phyloP scores from a whole-genome alignment of 2,113 vertebrate genomes.

The Acanthochromis polyacanthus region DNA sequence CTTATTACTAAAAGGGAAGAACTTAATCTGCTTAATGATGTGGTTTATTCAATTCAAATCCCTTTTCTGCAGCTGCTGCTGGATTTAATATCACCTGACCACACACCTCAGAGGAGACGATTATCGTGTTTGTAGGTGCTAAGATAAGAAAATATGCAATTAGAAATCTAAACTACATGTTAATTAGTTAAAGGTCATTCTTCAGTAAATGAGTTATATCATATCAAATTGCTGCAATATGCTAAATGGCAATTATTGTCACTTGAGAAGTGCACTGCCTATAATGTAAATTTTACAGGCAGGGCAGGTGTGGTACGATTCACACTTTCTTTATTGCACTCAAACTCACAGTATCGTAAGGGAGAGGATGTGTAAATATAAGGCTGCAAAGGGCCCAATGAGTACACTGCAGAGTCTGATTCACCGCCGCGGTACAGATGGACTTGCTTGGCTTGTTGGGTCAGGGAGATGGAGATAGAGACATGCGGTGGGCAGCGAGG shows the following conservation, averaged over 20 bases:
- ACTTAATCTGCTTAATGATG: constrained; percentile 51
- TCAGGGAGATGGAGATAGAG: constrained; percentile 50
- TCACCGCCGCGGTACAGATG: constrained; percentile 28
- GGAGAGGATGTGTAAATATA: constrained; percentile 6
- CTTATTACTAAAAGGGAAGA: constrained; percentile 52
- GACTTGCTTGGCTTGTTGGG: constrained; percentile 47
- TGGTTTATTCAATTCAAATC: constrained; percentile 59
- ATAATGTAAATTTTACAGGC: constrained; percentile 1
- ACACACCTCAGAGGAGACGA: constrained; percentile 46
- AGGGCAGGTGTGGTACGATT: not conserved
- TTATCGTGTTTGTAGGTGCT: constrained; percentile 29
- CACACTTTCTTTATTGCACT: not conserved
- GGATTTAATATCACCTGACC: constrained; percentile 43
- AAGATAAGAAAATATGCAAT: constrained; percentile 48
- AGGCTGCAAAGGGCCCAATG: not conserved
- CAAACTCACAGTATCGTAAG: constrained; percentile 4
- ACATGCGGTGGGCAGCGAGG: constrained; percentile 35
- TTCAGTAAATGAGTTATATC: constrained; percentile 23
- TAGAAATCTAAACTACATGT: constrained; percentile 32
- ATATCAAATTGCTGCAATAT: constrained; percentile 15
- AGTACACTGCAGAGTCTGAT: constrained; percentile 14
- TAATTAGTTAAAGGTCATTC: constrained; percentile 14
- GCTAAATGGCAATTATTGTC: constrained; percentile 1
- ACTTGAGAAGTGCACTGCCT: not conserved
- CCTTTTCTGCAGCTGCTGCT: constrained; percentile 38